Conservation (phyloP, 37 sponge, comb jelly and placozoan species). For the Spongia lamella region DNA sequence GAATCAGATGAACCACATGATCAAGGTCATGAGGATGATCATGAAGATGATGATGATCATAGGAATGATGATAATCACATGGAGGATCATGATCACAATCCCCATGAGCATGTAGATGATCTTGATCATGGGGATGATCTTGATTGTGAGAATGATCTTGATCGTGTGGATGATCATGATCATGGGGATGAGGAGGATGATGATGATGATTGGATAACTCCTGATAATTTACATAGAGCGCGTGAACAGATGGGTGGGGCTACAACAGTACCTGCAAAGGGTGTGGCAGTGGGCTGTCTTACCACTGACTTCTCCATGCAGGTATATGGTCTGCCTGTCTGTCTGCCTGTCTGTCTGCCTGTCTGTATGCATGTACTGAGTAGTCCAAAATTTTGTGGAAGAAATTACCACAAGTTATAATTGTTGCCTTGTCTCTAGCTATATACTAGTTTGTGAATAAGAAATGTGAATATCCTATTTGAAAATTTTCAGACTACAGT, state of each 20-base stretch:
- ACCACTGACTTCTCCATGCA: conserved; percentile 98
- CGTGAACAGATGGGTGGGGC: conserved; percentile 63
- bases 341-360: no score
- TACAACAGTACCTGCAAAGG: conserved; percentile 32
- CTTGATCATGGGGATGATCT: conserved; percentile 13
- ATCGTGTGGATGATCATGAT: conserved; percentile 32
- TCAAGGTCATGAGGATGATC: no score
- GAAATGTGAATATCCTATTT: no score
- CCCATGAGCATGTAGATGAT: not conserved
- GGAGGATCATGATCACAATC: conserved; percentile 35
- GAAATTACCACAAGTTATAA: no score
- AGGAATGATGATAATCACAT: conserved; percentile 19
- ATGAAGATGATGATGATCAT: conserved; percentile 22
- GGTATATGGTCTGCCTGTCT: conserved; percentile 44
- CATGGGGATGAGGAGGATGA: conserved; percentile 70
- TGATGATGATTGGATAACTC: conserved; percentile 95
- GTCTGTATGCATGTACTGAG: no score
- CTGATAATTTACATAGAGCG: conserved; percentile 73
- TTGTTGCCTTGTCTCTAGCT: no score
- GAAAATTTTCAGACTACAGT: no score
- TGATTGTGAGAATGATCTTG: conserved; percentile 25
- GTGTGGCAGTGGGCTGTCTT: conserved; percentile 79
- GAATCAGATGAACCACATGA: not conserved
- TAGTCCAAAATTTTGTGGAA: no score
- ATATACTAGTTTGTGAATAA: no score